Base-by-base conservation (phyloP, 2,888 invertebrate species). In the Tetheella fluctuosa region DNA sequence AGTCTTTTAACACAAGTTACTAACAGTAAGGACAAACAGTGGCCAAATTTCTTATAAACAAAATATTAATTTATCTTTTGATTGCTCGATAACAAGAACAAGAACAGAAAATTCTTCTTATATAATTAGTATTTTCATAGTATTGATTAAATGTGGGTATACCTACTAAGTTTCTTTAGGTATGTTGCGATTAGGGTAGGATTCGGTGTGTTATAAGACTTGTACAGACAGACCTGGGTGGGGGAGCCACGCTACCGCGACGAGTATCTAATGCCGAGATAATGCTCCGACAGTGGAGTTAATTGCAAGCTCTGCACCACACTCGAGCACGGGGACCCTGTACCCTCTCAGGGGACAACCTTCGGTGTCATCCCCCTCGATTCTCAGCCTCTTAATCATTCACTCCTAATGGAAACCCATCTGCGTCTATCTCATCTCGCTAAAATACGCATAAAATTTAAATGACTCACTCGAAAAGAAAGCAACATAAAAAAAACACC, bases 361-460 rank as follows among this genome's bases (percentile, higher is more conserved):
- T 68, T 53, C 63, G 52, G 60, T 64, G 73, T 71, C 71, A 74
- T 76, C 73, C 71, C 76, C 73, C 69, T 70, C 73, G 65, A 70
- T 74, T 71, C 73, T 73, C 79, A 69, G 79, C 80, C 85, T 86
- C 88, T 88, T 90, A 90, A 91, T 91, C 91, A 91, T 91, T 91
- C 82, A 89, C 83, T 88, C 76, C 80, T 89, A 90, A 90, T 89
- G 90, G 88, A 87, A 88, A 84, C 78, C 82, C 84, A 88, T 89
- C 84, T 83, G 77, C 77, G 80, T 76, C 79, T 48, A 48, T 15
- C 48, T 20, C 48, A 48, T 48, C 48, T 48, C 48, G 48, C 48
- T 85, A 88, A 89, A 88, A 89, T 89, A 85, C 81, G 85, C 88
- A 91, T 91, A 84, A 90, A 90, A 91, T 91, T 91, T 89, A 86